Conservation (phyloP, 1,140 invertebrate species). For the Neotoxoptera formosana region DNA sequence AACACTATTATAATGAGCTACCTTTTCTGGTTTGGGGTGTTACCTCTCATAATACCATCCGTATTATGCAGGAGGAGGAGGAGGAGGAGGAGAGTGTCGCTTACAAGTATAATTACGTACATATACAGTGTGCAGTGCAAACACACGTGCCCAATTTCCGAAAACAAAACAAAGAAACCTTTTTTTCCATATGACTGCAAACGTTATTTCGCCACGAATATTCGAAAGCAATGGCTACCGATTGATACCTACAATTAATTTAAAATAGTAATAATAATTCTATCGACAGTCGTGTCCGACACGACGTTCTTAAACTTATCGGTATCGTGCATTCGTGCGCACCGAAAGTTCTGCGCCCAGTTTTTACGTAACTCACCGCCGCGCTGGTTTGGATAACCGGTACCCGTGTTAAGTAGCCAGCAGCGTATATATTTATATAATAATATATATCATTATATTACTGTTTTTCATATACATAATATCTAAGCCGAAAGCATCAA, state of each 20-base stretch:
- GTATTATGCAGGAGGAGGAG: not conserved
- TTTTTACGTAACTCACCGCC: not conserved
- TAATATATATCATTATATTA: not conserved
- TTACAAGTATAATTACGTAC: not conserved
- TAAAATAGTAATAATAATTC: slow-evolving; percentile 5
- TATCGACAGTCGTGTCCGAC: not conserved
- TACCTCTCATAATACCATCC: not conserved
- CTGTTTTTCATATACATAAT: no score
- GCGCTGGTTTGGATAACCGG: not conserved
- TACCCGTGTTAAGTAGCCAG: not conserved
- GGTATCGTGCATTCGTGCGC: not conserved
- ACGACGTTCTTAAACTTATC: not conserved
- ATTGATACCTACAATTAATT: not conserved
- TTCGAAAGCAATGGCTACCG: not conserved
- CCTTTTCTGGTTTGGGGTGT: not conserved
- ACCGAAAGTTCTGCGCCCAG: not conserved
- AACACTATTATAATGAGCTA: not conserved
- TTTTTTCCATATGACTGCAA: not conserved
- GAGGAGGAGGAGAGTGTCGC: not conserved
- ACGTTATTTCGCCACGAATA: not conserved
- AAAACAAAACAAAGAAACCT: not conserved
- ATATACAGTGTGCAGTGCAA: not conserved
- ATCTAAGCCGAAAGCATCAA: not conserved
- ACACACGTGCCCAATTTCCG: not conserved
- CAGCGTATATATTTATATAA: not conserved